Evolutionary conservation across 2,888 invertebrate species (phyloP), one percentile per base, ranked within the genome.

Genomic region (Amblyjoppa proteus): DNA sequence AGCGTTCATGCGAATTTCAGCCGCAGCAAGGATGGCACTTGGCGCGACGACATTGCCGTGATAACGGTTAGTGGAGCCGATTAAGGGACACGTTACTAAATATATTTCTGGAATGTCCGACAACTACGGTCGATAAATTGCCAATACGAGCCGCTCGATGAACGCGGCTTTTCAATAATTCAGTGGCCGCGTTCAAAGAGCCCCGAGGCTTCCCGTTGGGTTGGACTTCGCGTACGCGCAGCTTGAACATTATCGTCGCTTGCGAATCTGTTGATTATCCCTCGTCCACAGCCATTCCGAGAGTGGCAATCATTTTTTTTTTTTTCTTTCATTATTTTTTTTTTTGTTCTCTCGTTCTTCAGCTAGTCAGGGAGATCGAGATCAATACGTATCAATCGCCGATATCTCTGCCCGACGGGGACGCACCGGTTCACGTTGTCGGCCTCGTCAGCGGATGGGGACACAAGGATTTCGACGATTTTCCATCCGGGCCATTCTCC

Each of bases 21-120:
- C 20, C 11, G n/a, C 11, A 20, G 64, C n/a, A 0, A 11, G 0
- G 20, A n/a, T 6, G n/a, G 69, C 28, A 56, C 84, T 25, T 89
- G 84, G 83, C 38, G 20, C 6, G 78, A 90, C 68, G 90, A 90
- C 41, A 64, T 88, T 6, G 90, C 89, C 0, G 51, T 89, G 9
- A 53, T 90, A 20, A 86, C 64, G 74, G 90, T 89, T 66, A 76
- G 80, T 68, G 1, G 20, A 61, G 13, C 3, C 25, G 58, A 58
- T 58, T 9, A 58, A 56, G 56, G n/a, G 56, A 56, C 53, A 5
- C 56, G 20, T 20, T n/a, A 51, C 13, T 4, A 20, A 7, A 53
- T 2, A n/a, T 53, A 53, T 56, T 56, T 56, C 25, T 58, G 20
- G 11, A 3, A 58, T 58, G 11, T 1, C 28, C 1, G 9, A 58